Base-by-base conservation (phyloP, 2,888 invertebrate genomes). In the Spisula solida region DNA sequence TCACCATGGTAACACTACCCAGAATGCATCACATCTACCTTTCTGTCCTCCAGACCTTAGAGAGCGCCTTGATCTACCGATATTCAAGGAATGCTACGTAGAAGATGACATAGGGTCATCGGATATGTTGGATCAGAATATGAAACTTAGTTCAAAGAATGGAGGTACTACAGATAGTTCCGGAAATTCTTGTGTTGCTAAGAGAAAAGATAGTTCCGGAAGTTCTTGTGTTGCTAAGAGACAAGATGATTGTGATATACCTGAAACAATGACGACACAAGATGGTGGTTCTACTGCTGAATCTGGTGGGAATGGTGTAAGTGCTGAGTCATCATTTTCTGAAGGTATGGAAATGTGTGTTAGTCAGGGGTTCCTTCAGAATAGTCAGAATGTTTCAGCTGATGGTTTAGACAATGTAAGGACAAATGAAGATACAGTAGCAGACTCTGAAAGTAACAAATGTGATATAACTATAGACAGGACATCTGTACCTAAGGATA, bases 1-100 rank as follows among this genome's bases (percentile, higher is more conserved):
- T 88, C 91, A 94, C 98, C 82, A 82, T 75, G 93, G 92, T 10
- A 88, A 85, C 81, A 60, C 86, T 55, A 82, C 89, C n/a, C 85
- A 87, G n/a, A 81, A 81, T 83, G 60, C 84, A 34, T 78, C 87
- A 4, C 34, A 80, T 14, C 91, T 94, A 34, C 94, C 95, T 12
- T 95, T 95, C 85, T 93, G 93, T 90, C 94, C 94, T 80, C 92
- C 92, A 48, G 12, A 70, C 47, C 88, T 94, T 60, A 87, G 93
- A 85, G 85, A 86, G 60, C 47, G 81, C 34, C 78, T 92, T n/a
- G 93, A 92, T 48, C 82, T 93, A 48, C 90, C 92, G 34, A 87
- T 70, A 12, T 92, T 93, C 66, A 55, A 66, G 5, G 83, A 66
- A 47, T 80, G 55, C 70, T 29, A 66, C 66, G 81, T 78, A 70